Evolutionary conservation across 2,888 invertebrate species (phyloP).

Genomic region (Netelia inedita): DNA sequence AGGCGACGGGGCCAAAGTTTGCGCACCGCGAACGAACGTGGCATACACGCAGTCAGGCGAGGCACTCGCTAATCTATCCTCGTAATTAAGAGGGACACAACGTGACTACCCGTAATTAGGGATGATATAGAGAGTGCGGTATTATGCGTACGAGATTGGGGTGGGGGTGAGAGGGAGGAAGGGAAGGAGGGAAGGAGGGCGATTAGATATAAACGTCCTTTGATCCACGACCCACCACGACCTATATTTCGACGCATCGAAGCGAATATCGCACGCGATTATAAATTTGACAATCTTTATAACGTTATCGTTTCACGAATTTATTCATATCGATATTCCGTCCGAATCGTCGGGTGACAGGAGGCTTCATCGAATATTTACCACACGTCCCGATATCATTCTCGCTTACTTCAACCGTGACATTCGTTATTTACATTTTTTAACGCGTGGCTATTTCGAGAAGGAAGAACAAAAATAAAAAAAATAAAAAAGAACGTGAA

Average conservation of each 20-base stretch:
- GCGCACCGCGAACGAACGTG: slow-evolving; percentile 9
- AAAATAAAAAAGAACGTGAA: too few species aligned
- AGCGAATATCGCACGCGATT: too few species aligned
- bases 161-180: too few species aligned
- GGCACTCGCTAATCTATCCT: slow-evolving; percentile 39
- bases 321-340: too few species aligned
- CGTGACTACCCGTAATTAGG: slow-evolving; percentile 59
- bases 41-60: slow-evolving; percentile 5
- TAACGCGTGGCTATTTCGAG: not conserved
- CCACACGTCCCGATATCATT: too few species aligned
- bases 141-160: slow-evolving; percentile 50
- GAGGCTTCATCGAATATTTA: too few species aligned
- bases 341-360: too few species aligned
- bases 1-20: slow-evolving; percentile 50
- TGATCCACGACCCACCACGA: not conserved
- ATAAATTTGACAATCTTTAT: too few species aligned
- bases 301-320: too few species aligned
- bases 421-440: too few species aligned
- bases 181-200: not conserved
- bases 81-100: slow-evolving; percentile 62
- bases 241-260: not conserved
- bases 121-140: slow-evolving; percentile 32
- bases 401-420: too few species aligned
- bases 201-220: slow-evolving; percentile 42
- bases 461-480: not conserved